Evolutionary conservation across 2,888 invertebrate genomes (phyloP).

Genomic region (Sabatieria punctata): DNA sequence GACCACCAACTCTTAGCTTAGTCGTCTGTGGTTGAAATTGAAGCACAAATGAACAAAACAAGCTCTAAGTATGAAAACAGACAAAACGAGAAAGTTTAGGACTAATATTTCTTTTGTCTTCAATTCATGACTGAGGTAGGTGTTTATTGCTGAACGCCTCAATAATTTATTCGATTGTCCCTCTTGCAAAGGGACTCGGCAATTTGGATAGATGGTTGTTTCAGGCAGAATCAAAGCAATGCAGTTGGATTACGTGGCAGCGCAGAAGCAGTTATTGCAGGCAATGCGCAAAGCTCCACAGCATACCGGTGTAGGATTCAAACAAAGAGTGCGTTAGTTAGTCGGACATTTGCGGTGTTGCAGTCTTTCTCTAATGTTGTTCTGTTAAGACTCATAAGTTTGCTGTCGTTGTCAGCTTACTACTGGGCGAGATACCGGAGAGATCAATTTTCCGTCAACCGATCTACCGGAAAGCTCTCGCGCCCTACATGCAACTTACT

Average conservation of each 20-base stretch:
- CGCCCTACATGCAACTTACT: conserved; percentile 89
- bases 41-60: no score
- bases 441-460: conserved; percentile 82
- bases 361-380: conserved; percentile 3
- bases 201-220: no score
- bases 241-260: conserved; percentile 80
- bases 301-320: conserved; percentile 91
- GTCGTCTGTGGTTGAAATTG: no score
- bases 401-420: conserved; percentile 76
- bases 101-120: no score
- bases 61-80: no score
- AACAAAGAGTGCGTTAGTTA: conserved; percentile 57
- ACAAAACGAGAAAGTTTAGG: no score
- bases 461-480: conserved; percentile 65
- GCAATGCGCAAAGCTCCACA: conserved; percentile 87
- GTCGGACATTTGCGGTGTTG: neutral
- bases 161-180: no score
- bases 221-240: conserved; percentile 87
- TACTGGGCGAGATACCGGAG: conserved; percentile 94
- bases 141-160: no score
- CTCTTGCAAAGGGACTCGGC: no score
- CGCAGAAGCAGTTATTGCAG: conserved; percentile 87
- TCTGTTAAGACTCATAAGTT: conserved; percentile 35
- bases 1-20: no score
- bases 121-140: no score